phyloP scores from a whole-genome alignment of 1,140 invertebrate genomes.

The Lutraria rhynchaena region DNA sequence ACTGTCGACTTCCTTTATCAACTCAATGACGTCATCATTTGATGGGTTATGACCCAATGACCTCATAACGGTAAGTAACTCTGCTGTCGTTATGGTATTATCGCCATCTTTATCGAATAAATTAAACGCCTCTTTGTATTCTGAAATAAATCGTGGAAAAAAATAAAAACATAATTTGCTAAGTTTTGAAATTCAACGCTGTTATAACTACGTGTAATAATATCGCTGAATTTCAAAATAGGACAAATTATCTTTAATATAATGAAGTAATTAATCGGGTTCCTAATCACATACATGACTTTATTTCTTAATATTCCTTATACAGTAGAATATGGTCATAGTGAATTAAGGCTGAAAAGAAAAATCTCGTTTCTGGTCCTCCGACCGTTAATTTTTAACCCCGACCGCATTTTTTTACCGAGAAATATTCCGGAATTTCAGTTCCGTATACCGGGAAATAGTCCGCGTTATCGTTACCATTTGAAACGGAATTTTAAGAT shows the following conservation, averaged over 20 bases:
- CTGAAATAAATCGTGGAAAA: constrained; percentile 12
- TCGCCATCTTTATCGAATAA: constrained; percentile 70
- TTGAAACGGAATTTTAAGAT: too few relatives aligned
- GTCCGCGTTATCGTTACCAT: too few relatives aligned
- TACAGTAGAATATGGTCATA: too few relatives aligned
- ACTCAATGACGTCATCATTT: constrained; percentile 87
- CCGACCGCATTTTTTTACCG: too few relatives aligned
- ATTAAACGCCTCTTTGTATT: constrained; percentile 67
- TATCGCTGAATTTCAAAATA: neutral
- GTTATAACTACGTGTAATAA: neutral
- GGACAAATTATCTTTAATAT: neutral
- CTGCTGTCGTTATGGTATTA: constrained; percentile 65
- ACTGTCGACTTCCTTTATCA: constrained; percentile 92
- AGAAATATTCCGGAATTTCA: too few relatives aligned
- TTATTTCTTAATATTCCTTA: neutral
- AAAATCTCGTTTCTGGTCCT: too few relatives aligned
- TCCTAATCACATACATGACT: neutral
- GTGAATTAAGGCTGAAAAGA: too few relatives aligned
- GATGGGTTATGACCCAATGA: constrained; percentile 69
- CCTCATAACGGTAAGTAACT: constrained; percentile 70
- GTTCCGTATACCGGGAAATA: too few relatives aligned
- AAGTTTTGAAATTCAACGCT: neutral
- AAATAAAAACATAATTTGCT: neutral
- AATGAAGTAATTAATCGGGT: neutral
- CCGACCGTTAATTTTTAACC: too few relatives aligned